These are phyloP conservation scores for Cisticola juncidis DNA, from an alignment of 2,113 vertebrate genomes.

Conservation along the genomic window DNA sequence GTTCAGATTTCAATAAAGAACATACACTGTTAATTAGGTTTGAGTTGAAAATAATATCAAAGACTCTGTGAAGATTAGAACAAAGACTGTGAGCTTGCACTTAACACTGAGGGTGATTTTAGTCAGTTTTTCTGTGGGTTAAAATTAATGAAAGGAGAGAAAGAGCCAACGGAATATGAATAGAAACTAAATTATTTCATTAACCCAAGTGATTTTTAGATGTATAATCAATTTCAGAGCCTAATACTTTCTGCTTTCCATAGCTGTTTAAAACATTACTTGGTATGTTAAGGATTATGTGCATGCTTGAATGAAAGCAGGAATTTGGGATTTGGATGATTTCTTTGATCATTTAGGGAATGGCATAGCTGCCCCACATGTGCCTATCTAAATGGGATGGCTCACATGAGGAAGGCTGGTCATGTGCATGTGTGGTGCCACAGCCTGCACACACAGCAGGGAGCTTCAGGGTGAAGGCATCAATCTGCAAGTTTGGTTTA, in stretches of 20 bases:
- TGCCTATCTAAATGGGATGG: not conserved
- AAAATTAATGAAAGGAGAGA: not conserved
- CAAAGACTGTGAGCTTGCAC: not conserved
- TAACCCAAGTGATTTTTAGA: not conserved
- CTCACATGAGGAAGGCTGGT: not conserved
- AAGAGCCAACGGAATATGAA: not conserved
- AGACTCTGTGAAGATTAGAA: not conserved
- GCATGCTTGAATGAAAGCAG: not conserved
- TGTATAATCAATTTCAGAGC: slow-evolving; percentile 20
- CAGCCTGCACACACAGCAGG: not conserved
- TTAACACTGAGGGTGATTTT: not conserved
- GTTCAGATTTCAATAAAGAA: not conserved
- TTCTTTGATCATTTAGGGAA: not conserved
- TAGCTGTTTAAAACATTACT: not conserved
- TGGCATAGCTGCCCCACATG: rapidly evolving
- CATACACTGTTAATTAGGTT: not conserved
- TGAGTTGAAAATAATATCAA: not conserved
- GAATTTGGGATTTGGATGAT: not conserved
- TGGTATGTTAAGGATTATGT: not conserved
- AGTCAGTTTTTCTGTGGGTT: not conserved
- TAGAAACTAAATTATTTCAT: not conserved
- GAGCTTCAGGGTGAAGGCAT: not conserved
- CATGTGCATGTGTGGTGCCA: not conserved
- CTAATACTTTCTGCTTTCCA: not conserved
- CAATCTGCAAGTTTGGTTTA: rapidly evolving